Evolutionary conservation across 2,888 invertebrate genomes (phyloP).

Genomic region (Orthonevra nobilis): DNA sequence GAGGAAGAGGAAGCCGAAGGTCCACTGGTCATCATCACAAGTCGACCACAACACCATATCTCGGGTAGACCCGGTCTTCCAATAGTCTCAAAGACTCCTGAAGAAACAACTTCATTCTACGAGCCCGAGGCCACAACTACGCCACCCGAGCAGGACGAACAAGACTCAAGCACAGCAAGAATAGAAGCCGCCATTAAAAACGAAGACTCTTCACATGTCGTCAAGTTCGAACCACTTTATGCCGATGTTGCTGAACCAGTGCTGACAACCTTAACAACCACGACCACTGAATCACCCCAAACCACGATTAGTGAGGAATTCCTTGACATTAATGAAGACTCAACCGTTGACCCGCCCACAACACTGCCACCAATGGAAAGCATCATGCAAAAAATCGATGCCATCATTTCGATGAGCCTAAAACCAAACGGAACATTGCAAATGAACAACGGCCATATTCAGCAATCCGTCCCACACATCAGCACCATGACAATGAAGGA

Average conservation of each 20-base stretch:
- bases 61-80: slow-evolving; percentile 55
- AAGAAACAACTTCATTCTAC: slow-evolving; percentile 31
- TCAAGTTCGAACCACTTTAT: slow-evolving; percentile 74
- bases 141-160: slow-evolving; percentile 66
- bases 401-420: slow-evolving; percentile 66
- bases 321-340: slow-evolving; percentile 6
- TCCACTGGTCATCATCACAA: slow-evolving; percentile 73
- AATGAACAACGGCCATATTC: slow-evolving; percentile 70
- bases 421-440: slow-evolving; percentile 64
- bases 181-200: slow-evolving; percentile 12
- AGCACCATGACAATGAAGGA: slow-evolving; percentile 76
- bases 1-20: slow-evolving; percentile 70
- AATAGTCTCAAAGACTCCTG: slow-evolving; percentile 6
- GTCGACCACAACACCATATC: slow-evolving; percentile 72
- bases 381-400: slow-evolving; percentile 69
- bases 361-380: slow-evolving; percentile 71
- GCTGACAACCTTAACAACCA: slow-evolving; percentile 73
- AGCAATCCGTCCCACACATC: slow-evolving; percentile 48
- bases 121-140: slow-evolving; percentile 72
- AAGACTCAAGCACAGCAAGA: slow-evolving; percentile 24
- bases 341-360: slow-evolving; percentile 55
- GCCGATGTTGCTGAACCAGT: slow-evolving; percentile 75
- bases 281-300: slow-evolving; percentile 35
- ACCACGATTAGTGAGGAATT: slow-evolving; percentile 33
- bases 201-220: slow-evolving; percentile 68